A percentile compares a stretch with the other conserved stretches of the same genome.
These are phyloP conservation scores for Grus americana DNA, from an alignment of 2,113 vertebrate genomes.

Conservation along the genomic window DNA sequence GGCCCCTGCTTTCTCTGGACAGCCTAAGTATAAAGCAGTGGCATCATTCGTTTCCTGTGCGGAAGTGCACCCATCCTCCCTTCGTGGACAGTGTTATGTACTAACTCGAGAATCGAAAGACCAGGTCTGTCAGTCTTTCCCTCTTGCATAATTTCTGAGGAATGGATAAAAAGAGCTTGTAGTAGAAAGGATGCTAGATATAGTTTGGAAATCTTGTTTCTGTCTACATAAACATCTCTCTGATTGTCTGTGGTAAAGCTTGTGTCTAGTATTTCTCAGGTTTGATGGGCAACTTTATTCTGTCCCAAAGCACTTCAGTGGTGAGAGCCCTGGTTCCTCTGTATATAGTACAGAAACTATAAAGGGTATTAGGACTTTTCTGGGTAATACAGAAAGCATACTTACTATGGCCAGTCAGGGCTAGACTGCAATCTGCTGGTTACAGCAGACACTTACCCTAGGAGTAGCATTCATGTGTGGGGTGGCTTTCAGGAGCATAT, in stretches of 20 bases:
- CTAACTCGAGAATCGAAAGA: background rate
- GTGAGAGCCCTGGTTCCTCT: background rate
- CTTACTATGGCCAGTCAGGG: background rate
- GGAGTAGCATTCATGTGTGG: background rate
- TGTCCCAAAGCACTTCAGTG: background rate
- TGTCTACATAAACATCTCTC: background rate
- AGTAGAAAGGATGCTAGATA: background rate
- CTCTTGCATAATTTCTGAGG: background rate
- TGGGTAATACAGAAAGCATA: background rate
- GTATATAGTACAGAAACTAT: background rate
- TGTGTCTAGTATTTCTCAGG: background rate
- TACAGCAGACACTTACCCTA: background rate
- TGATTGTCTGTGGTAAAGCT: background rate
- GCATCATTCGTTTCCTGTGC: background rate
- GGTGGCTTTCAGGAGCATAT: background rate
- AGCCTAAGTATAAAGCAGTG: background rate
- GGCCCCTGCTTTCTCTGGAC: background rate
- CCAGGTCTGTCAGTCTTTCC: background rate
- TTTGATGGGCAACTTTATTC: background rate
- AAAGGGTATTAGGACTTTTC: background rate
- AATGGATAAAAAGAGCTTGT: background rate
- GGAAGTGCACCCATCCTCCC: background rate
- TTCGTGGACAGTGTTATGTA: background rate
- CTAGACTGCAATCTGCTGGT: background rate
- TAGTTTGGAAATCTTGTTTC: background rate